phyloP scores from a whole-genome alignment of 2,113 vertebrate genomes.

The Phoenicopterus ruber region DNA sequence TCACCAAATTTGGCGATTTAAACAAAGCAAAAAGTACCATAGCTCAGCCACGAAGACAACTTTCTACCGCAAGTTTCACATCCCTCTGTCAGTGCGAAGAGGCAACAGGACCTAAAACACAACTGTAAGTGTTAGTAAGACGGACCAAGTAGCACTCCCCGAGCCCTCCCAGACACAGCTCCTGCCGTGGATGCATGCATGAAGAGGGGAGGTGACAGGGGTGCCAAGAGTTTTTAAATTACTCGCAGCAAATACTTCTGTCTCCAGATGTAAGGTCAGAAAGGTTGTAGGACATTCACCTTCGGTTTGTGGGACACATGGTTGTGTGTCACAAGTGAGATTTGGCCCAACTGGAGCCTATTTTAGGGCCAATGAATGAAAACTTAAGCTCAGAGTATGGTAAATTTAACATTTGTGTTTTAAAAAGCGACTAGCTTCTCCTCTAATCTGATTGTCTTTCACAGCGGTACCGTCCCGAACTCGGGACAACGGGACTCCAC shows the following conservation, averaged over 20 bases:
- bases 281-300: background rate
- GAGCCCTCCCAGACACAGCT: background rate
- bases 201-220: background rate
- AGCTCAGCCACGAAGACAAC: background rate
- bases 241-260: background rate
- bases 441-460: background rate
- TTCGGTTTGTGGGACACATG: fast-evolving
- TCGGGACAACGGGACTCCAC: background rate
- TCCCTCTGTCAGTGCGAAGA: background rate
- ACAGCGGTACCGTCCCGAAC: background rate
- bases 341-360: background rate
- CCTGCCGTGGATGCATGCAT: fast-evolving
- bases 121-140: background rate
- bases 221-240: background rate
- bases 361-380: background rate
- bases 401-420: background rate
- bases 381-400: background rate
- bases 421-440: background rate
- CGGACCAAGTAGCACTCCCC: background rate
- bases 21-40: background rate
- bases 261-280: background rate
- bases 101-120: background rate
- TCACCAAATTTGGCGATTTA: background rate
- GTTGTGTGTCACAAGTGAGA: background rate
- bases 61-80: conserved; percentile 25